Conservation (phyloP, 2,797 vertebrate species). For the Ceryle rudis region DNA sequence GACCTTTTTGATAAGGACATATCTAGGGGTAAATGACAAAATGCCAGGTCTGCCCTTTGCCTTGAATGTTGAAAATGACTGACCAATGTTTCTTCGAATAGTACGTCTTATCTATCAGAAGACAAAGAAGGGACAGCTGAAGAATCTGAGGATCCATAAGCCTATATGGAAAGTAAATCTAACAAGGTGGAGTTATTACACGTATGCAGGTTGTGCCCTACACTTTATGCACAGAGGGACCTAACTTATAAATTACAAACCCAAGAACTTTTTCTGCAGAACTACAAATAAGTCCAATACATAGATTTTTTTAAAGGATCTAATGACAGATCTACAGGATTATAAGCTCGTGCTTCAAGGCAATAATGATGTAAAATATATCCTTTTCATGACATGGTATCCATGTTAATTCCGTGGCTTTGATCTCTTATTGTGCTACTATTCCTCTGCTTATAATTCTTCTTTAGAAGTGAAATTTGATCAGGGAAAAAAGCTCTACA, state of each 20-base stretch:
- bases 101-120: neutral
- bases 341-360: neutral
- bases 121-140: neutral
- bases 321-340: neutral
- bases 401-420: neutral
- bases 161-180: neutral
- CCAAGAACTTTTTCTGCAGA: neutral
- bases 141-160: neutral
- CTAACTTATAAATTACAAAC: neutral
- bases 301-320: neutral
- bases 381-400: neutral
- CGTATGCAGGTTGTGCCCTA: neutral
- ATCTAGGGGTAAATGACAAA: conserved; percentile 43
- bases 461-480: neutral
- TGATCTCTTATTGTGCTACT: neutral
- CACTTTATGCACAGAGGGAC: neutral
- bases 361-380: neutral
- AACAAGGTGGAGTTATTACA: neutral
- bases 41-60: neutral
- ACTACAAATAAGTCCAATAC: neutral
- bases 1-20: conserved; percentile 39
- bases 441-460: neutral
- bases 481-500: neutral
- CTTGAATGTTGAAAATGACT: conserved; percentile 11
- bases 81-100: neutral